Base-by-base conservation (phyloP, 1,140 invertebrate species). In the Ceratina japonica region DNA sequence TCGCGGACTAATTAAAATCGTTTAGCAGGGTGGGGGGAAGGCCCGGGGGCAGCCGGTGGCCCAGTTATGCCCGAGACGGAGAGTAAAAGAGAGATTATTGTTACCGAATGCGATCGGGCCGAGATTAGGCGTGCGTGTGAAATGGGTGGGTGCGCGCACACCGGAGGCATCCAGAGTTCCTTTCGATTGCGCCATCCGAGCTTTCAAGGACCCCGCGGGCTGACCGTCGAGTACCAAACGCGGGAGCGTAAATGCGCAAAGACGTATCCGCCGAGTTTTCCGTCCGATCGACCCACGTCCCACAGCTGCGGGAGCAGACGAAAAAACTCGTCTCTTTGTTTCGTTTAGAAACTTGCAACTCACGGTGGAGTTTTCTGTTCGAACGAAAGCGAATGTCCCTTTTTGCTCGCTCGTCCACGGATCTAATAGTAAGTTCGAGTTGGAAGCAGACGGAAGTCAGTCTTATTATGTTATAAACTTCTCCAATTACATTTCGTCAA, bases 11-110 rank as follows among this genome's bases (percentile, higher is more conserved):
- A 79, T 75, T 72, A 80, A 65, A 84, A 69, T 70, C 59, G 37
- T 69, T 31, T 8, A 54, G 44, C 8, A 58, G 37, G 20, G 24
- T 62, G 56, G 72, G 24, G 62, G 56, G 72, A 84, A 59, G 68
- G 49, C 44, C 56, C 15, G 20, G 24, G 64, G n/a, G 15, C 24
- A 49, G 7, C 8, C 18, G 37, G 7, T 49, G 73, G 75, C 81
- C 73, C 24, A 80, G 61, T 84, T 83, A 73, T 56, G 64, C 54
- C 8, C 37, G 72, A 63, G 79, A 81, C 10, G 12, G 62, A 59
- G 54, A 66, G 37, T 20, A 63, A 65, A 58, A 71, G 61, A 81
- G 70, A 79, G 65, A 79, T 84, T 75, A 85, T 86, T 85, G 82
- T 86, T 85, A 64, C 80, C 27, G 27, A 79, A 79, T 24, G 27